These are phyloP conservation scores for Pseudochromis fuscus DNA, from an alignment of 2,797 vertebrate genomes.

Conservation along the genomic window DNA sequence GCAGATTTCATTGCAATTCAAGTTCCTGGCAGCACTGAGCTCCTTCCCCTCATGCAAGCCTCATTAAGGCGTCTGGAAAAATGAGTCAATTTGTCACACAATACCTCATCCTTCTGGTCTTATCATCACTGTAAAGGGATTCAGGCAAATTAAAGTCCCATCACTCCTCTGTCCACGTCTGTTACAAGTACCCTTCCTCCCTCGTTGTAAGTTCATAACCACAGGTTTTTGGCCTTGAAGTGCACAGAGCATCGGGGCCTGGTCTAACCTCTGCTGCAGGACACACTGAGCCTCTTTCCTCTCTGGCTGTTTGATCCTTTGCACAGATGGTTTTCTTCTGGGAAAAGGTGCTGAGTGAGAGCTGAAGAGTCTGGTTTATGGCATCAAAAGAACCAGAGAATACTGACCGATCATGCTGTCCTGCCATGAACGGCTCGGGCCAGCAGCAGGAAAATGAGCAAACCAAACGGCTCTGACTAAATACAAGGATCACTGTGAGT, in stretches of 20 bases:
- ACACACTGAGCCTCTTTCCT: slow-evolving; percentile 46
- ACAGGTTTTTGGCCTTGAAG: slow-evolving; percentile 58
- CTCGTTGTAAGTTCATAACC: slow-evolving; percentile 43
- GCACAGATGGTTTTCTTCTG: slow-evolving; percentile 78
- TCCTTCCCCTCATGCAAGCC: slow-evolving; percentile 28
- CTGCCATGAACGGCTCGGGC: slow-evolving; percentile 27
- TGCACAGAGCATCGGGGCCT: slow-evolving; percentile 35
- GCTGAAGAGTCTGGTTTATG: slow-evolving; percentile 63
- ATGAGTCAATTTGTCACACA: slow-evolving; percentile 48
- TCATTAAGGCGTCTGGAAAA: slow-evolving; percentile 61
- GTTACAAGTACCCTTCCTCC: slow-evolving; percentile 42
- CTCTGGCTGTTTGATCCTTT: slow-evolving; percentile 67
- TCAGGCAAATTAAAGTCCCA: slow-evolving; percentile 61
- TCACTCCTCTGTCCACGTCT: slow-evolving; percentile 48
- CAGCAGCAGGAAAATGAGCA: slow-evolving; percentile 23
- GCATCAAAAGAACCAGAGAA: slow-evolving; percentile 55
- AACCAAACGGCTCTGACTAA: slow-evolving; percentile 35
- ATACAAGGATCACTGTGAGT: slow-evolving; percentile 19
- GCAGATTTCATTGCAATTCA: not conserved
- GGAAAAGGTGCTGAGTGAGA: slow-evolving; percentile 72
- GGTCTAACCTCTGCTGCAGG: slow-evolving; percentile 45
- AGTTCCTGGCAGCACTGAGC: slow-evolving; percentile 8
- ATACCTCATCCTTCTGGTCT: slow-evolving; percentile 66
- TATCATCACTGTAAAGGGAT: slow-evolving; percentile 68
- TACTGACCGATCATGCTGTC: slow-evolving; percentile 10